Percentiles rank a stretch among this genome's conserved stretches.
phyloP scores from a whole-genome alignment of 2,797 vertebrate genomes.

The Lithobates sylvaticus region DNA sequence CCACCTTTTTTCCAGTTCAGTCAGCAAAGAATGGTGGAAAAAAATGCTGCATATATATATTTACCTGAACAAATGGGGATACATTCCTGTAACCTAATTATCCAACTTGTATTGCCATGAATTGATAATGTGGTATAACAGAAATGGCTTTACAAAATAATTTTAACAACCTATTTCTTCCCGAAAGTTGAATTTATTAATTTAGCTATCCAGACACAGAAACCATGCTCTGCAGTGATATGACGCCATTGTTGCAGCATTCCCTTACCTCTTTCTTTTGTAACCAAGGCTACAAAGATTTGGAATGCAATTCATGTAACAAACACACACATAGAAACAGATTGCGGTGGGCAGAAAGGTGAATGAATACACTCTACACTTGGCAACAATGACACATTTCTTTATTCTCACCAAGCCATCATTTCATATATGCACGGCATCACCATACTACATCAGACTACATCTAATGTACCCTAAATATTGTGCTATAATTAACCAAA shows the following conservation, averaged over 20 bases:
- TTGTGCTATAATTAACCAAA: background rate
- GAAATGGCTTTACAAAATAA: background rate
- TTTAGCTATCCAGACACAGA: background rate
- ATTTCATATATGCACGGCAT: background rate
- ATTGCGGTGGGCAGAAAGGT: slow-evolving; percentile 37
- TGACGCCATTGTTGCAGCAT: slow-evolving; percentile 15
- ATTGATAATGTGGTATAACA: background rate
- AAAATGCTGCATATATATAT: too few species aligned
- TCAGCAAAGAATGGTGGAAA: too few species aligned
- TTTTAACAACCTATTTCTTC: background rate
- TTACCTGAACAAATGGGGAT: too few species aligned
- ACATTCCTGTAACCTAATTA: too few species aligned
- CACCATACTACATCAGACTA: background rate
- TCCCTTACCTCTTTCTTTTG: slow-evolving; percentile 31
- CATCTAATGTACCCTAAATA: background rate
- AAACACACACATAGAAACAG: slow-evolving; percentile 4
- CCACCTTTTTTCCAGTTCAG: too few species aligned
- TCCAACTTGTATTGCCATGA: background rate
- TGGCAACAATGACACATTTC: background rate
- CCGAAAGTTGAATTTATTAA: background rate
- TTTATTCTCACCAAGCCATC: background rate
- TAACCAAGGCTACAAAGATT: slow-evolving; percentile 35
- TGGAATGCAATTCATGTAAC: slow-evolving; percentile 16
- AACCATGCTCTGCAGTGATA: background rate
- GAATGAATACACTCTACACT: background rate